Conservation (phyloP, 2,113 vertebrate species). For the Mungos mungo region DNA sequence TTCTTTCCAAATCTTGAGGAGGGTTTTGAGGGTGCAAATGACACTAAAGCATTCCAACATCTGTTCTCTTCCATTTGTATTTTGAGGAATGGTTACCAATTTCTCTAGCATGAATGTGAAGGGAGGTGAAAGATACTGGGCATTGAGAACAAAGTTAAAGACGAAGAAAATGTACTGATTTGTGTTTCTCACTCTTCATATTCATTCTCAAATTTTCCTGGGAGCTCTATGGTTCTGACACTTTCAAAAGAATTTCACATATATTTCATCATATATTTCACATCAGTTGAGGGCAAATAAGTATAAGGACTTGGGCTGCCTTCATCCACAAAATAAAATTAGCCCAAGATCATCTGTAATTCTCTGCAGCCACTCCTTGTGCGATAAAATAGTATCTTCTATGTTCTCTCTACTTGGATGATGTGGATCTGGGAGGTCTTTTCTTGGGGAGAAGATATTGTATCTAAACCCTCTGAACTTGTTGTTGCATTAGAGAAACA, state of each 20-base stretch:
- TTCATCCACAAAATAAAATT: not conserved
- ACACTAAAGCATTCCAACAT: not conserved
- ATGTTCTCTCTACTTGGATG: not conserved
- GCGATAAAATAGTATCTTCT: not conserved
- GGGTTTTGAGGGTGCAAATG: not conserved
- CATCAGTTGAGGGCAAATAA: not conserved
- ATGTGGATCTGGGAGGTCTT: accelerated
- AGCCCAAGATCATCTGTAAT: not conserved
- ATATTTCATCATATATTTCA: not conserved
- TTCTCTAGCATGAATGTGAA: not conserved
- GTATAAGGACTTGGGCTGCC: not conserved
- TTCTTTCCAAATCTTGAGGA: not conserved
- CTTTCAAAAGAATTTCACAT: not conserved
- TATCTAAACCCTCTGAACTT: not conserved
- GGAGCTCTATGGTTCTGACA: not conserved
- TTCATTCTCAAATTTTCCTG: not conserved
- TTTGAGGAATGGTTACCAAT: not conserved
- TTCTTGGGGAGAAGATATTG: not conserved
- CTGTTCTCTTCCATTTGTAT: not conserved
- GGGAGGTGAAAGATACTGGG: not conserved
- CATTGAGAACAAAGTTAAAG: not conserved
- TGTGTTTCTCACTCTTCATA: not conserved
- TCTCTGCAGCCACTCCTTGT: not conserved
- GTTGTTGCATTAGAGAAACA: not conserved
- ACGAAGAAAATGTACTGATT: not conserved